A percentile compares a stretch with the other conserved stretches of the same genome.
Evolutionary conservation across 2,888 invertebrate species (phyloP).

Genomic region (Prosopocoilus inquinatus): DNA sequence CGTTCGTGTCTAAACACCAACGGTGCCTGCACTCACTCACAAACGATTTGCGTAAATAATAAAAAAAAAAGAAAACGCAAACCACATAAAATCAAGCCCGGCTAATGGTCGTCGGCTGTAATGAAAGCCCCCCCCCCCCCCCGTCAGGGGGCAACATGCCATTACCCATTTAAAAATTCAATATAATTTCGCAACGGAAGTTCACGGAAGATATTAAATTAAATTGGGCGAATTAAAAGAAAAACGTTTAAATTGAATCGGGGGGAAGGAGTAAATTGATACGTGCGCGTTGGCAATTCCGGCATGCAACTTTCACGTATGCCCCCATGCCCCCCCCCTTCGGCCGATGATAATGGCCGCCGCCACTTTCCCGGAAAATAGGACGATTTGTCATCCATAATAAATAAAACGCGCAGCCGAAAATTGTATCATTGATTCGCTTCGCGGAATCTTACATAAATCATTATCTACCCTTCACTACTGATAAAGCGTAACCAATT

Average conservation of each 20-base stretch:
- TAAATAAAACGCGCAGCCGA: conserved; percentile 28
- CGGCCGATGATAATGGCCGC: conserved; percentile 22
- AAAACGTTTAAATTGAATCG: conserved; percentile 10
- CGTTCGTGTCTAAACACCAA: no score
- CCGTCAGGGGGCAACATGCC: no score
- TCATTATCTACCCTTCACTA: conserved; percentile 11
- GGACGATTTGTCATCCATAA: conserved; percentile 28
- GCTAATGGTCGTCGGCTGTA: no score
- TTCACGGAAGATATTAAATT: conserved; percentile 12
- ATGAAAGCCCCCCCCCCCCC: no score
- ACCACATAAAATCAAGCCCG: no score
- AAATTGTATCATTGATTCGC: conserved; percentile 31
- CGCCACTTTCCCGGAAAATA: conserved; percentile 25
- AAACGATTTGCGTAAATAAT: no score
- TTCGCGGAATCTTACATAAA: conserved; percentile 24
- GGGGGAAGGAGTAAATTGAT: conserved; percentile 22
- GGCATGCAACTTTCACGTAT: conserved; percentile 29
- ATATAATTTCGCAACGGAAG: conserved; percentile 9
- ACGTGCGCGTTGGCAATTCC: conserved; percentile 29
- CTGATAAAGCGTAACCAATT: background rate
- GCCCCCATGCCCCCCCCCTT: no score
- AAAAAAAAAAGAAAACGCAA: no score
- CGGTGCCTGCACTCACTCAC: no score
- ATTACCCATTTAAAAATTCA: conserved; percentile 11
- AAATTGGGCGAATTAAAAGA: conserved; percentile 7